Conservation (phyloP, 2,113 vertebrate species). For the Rana temporaria region DNA sequence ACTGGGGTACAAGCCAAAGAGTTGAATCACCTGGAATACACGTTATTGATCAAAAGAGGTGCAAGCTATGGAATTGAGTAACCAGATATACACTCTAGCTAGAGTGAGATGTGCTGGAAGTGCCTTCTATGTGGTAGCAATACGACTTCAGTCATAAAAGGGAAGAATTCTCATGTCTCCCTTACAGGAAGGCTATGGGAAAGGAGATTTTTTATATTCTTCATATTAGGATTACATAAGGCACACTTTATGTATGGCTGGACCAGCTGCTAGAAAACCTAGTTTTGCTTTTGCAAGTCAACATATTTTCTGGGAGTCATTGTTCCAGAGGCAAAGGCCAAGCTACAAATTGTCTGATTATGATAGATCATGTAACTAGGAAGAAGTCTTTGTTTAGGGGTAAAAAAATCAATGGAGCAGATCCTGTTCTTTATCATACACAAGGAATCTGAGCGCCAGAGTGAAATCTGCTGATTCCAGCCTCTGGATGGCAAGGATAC, state of each 20-base stretch:
- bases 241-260: neutral
- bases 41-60: no score
- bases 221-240: no score
- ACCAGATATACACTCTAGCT: no score
- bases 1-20: no score
- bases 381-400: conserved; percentile 80
- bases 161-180: no score
- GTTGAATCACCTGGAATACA: no score
- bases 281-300: conserved; percentile 64
- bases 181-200: no score
- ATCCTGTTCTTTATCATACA: conserved; percentile 61
- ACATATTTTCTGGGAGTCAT: conserved; percentile 63
- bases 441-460: conserved; percentile 65
- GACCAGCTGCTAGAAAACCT: conserved; percentile 43
- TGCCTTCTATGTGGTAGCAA: no score
- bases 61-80: no score
- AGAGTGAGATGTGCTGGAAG: no score
- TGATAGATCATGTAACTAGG: conserved; percentile 82
- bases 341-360: conserved; percentile 85
- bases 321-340: conserved; percentile 71
- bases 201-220: no score
- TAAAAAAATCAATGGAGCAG: conserved; percentile 79
- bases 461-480: conserved; percentile 76
- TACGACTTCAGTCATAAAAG: no score
- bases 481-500: conserved; percentile 78